Evolutionary conservation across 2,888 invertebrate genomes (phyloP), one percentile per base, ranked within the genome.

Genomic region (Andrena trimmerana): DNA sequence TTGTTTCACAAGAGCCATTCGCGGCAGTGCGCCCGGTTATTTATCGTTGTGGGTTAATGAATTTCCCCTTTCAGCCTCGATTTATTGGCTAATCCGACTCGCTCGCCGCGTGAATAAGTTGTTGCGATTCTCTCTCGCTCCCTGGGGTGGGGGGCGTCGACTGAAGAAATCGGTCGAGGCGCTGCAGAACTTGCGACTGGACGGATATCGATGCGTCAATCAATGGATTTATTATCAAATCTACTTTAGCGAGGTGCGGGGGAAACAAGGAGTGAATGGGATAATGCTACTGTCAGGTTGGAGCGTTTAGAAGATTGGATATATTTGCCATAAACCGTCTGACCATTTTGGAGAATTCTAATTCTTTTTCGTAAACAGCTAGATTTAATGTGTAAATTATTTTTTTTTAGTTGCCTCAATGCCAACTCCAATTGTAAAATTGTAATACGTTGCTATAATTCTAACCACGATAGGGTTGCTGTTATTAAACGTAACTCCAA

Each of bases 11-110:
- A 78, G 79, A 87, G 81, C 87, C 85, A 83, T 88, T 90, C 88
- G 76, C 80, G 70, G 82, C 75, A 86, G 84, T 81, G 81, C 80
- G 78, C 83, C 85, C 73, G 83, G 90, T 92, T 92, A 92, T 93
- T 93, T 93, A 93, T 93, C 91, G 90, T 90, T 90, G 89, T 82
- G 86, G 89, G 91, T 92, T 92, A 93, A 93, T 93, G 93, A 92
- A 92, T 93, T 92, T 91, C 88, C 89, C 89, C 88, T 70, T 91
- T 89, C 86, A 83, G 79, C 70, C 86, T 86, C 90, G 90, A 93
- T 92, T 92, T 91, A 92, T 93, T 92, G 90, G 90, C 86, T 90
- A 87, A 90, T 89, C 81, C 85, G 75, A 63, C 60, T 65, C 69
- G 78, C 79, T 72, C 69, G 63, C 69, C 69, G 78, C 69, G 36